Base-by-base conservation (phyloP, 1,140 invertebrate genomes). In the Dreissena rostriformis region DNA sequence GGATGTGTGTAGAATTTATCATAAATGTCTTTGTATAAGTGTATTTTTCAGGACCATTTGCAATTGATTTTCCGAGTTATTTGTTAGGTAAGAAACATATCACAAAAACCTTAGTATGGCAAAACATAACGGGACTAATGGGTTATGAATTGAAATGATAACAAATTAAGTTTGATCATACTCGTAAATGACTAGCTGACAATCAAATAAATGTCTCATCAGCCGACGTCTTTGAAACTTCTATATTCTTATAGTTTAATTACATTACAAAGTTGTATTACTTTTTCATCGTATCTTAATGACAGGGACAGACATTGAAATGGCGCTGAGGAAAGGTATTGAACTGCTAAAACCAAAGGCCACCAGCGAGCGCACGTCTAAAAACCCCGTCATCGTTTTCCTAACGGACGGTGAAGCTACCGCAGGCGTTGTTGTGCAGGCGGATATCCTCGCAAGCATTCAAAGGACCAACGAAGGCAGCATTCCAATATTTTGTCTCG, bases 351-450 rank as follows among this genome's bases (percentile, higher is more conserved):
- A 61, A 57, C 0, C 49, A 26, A 5, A 29, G 22, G n/a, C 57
- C 79, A 26, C 26, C 52, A 5, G 28, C 66, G 15, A n/a, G 26
- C n/a, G 73, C 24, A 65, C 4, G 67, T 84, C 63, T 22, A 49
- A 84, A 26, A 75, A 79, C 4, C 95, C 96, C 0, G 94, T 96
- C 66, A 95, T 97, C 15, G 95, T 97, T 28, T 97, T 97, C 92
- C 91, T 97, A 63, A 97, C 96, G 0, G 96, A 97, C 90, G 96
- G 96, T 53, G 95, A 96, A 83, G 94, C 96, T 5, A 96, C 96
- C 6, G 93, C 95, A 0, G 96, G 96, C 14, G 94, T 95, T 85
- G 95, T 94, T 0, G 91, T 94, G 72, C 90, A 94, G 0, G 90
- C 93, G 0, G 92, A 93, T 76, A 96, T 97, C 67, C 92, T 95